A percentile compares a stretch with the other conserved stretches of the same genome.
phyloP scores from a whole-genome alignment of 2,113 vertebrate genomes.

The Mellivora capensis region DNA sequence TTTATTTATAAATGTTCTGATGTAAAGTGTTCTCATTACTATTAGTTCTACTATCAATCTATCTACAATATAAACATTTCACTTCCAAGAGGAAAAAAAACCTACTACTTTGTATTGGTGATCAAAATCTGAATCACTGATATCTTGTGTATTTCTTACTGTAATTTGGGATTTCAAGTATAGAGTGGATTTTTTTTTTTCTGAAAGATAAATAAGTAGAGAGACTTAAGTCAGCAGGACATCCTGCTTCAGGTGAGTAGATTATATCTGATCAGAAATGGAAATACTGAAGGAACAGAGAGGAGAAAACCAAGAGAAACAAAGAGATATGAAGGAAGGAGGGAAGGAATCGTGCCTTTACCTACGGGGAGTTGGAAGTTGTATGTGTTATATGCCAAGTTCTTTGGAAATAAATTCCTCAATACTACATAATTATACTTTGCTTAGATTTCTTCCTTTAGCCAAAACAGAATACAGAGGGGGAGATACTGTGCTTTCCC shows the following conservation, averaged over 20 bases:
- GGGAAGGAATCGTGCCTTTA: background rate
- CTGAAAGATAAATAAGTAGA: background rate
- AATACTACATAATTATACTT: background rate
- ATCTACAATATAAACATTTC: background rate
- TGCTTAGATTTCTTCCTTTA: background rate
- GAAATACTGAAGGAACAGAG: background rate
- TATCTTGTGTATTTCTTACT: background rate
- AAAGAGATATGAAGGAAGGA: background rate
- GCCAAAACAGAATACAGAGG: background rate
- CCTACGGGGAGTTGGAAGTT: background rate
- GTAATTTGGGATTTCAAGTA: background rate
- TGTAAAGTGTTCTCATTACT: background rate
- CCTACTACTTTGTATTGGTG: background rate
- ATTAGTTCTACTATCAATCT: background rate
- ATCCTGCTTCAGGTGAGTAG: background rate
- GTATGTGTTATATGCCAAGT: background rate
- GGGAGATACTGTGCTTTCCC: background rate
- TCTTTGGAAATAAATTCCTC: background rate
- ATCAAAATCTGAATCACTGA: constrained; percentile 16
- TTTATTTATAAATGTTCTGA: background rate
- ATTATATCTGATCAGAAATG: background rate
- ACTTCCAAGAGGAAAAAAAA: background rate
- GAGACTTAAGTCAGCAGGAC: background rate
- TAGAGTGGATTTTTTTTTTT: background rate
- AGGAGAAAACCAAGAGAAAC: background rate